Base-by-base conservation (phyloP, 2,113 vertebrate genomes). In the Mirza zaza region DNA sequence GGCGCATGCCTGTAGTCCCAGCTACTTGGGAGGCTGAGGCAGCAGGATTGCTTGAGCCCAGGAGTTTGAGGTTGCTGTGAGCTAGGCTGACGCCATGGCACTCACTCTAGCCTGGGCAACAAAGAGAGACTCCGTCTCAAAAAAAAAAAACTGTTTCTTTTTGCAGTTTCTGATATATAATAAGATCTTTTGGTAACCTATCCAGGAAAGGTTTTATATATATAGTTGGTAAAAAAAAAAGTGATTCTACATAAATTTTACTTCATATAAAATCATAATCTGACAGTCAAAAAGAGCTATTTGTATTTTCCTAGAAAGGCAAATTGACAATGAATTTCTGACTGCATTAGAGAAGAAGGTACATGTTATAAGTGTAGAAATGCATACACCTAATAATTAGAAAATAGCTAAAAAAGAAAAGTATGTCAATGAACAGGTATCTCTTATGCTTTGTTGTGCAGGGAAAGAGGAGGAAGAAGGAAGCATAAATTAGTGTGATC, bases 281-380 rank as follows among this genome's bases (percentile, higher is more conserved):
- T 70, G 71, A 79, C 18, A 77, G 23, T 73, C n/a, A 63, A 55
- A 73, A 18, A 10, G 45, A 71, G 45, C 27, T 82, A 39, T 59
- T 88, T 88, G 15, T 9, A 27, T 91, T 89, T 97, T 95, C 52
- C 25, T 83, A 55, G 34, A 89, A 90, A 92, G 17, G 7, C 27
- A 93, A 36, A 89, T 32, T 90, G 21, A 67, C 70, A 86, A 9
- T 94, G 29, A 92, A 84, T 63, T 68, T 75, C 90, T 96, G 21
- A 55, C n/a, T 91, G n/a, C 50, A 25, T 70, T 94, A 91, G 55
- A 88, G 4, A 61, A 27, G 13, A 8, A 4, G 7, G 2, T 68
- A 39, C 2, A 29, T 75, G 23, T 50, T 84, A 32, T 68, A 95
- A 90, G 88, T 81, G 34, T 63, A 81, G 42, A 86, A 68, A 36